phyloP scores from a whole-genome alignment of 2,888 invertebrate species.

The Anoplius nigerrimus region DNA sequence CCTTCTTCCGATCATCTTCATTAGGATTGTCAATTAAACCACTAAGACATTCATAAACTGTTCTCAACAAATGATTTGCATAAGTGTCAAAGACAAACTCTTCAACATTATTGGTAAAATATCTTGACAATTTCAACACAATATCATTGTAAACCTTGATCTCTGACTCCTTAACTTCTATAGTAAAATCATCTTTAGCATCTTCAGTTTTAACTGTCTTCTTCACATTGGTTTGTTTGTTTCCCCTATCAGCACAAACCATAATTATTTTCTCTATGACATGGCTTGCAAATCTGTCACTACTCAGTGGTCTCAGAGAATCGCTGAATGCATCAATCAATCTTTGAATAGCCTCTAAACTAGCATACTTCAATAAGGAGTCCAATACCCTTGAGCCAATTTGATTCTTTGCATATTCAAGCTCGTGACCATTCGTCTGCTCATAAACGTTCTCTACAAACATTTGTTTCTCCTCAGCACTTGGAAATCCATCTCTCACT shows the following conservation, averaged over 20 bases:
- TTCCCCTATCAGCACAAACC: conserved; percentile 78
- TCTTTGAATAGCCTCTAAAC: conserved; percentile 79
- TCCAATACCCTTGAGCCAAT: conserved; percentile 88
- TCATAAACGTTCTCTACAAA: conserved; percentile 87
- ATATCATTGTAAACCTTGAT: conserved; percentile 80
- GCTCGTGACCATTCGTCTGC: conserved; percentile 83
- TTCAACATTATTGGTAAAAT: conserved; percentile 88
- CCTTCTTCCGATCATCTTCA: conserved; percentile 40
- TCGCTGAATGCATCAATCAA: conserved; percentile 80
- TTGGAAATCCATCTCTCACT: conserved; percentile 81
- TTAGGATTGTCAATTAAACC: conserved; percentile 77
- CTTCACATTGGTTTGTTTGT: conserved; percentile 62
- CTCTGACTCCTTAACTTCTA: conserved; percentile 44
- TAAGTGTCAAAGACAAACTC: conserved; percentile 88
- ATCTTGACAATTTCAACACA: conserved; percentile 84
- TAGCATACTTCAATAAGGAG: conserved; percentile 82
- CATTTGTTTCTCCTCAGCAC: conserved; percentile 83
- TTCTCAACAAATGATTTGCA: conserved; percentile 86
- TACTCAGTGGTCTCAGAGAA: conserved; percentile 83
- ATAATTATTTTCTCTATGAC: conserved; percentile 84
- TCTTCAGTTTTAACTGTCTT: conserved; percentile 9
- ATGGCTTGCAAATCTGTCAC: conserved; percentile 87
- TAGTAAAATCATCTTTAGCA: conserved; percentile 38
- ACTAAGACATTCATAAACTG: conserved; percentile 82
- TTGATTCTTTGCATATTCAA: conserved; percentile 86